These are phyloP conservation scores for Drosophila takahashii DNA, from an alignment of 1,140 invertebrate genomes.

Conservation along the genomic window DNA sequence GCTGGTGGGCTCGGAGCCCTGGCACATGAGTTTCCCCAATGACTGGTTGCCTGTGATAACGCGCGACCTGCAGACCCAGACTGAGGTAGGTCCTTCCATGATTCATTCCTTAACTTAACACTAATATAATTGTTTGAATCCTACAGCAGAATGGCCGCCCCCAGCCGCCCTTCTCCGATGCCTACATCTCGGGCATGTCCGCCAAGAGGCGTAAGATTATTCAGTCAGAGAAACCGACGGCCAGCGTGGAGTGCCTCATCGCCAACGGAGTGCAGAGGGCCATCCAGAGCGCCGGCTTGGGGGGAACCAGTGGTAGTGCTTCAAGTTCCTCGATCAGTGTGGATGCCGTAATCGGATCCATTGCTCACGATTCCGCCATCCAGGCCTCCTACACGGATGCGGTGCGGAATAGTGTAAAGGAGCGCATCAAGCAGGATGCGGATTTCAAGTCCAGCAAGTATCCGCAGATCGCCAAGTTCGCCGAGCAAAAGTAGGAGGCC, in stretches of 20 bases:
- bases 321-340: constrained; percentile 40
- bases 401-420: constrained; percentile 63
- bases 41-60: constrained; percentile 94
- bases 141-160: constrained; percentile 29
- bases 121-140: not conserved
- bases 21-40: constrained; percentile 86
- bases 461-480: constrained; percentile 82
- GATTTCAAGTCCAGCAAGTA: constrained; percentile 78
- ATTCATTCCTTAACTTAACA: not conserved
- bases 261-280: constrained; percentile 86
- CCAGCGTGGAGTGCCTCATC: constrained; percentile 79
- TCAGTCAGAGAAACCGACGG: constrained; percentile 84
- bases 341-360: constrained; percentile 65
- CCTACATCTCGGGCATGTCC: constrained; percentile 93
- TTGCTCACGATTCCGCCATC: constrained; percentile 66
- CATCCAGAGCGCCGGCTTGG: constrained; percentile 85
- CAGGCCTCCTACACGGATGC: constrained; percentile 75
- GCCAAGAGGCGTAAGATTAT: constrained; percentile 92
- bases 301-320: constrained; percentile 75
- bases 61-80: constrained; percentile 89
- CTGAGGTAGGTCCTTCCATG: constrained; percentile 84
- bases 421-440: constrained; percentile 75
- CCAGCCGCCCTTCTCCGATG: constrained; percentile 88
- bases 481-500: constrained; percentile 71
- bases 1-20: constrained; percentile 86